Evolutionary conservation across 2,888 invertebrate genomes (phyloP).

Genomic region (Argyra leucocephala): DNA sequence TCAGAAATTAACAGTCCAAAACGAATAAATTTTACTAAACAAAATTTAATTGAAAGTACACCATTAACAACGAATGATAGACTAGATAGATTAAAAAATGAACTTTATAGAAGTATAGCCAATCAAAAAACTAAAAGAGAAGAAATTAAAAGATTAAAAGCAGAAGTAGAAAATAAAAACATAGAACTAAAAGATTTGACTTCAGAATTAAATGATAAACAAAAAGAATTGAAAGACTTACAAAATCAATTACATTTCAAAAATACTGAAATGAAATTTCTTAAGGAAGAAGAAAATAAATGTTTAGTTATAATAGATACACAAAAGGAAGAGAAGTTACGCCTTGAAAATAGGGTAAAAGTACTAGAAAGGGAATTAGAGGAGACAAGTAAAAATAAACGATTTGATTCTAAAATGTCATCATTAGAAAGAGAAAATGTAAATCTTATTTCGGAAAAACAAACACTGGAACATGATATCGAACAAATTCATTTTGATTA

Average conservation of each 20-base stretch:
- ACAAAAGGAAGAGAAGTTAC: slow-evolving; percentile 35
- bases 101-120: slow-evolving; percentile 44
- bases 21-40: slow-evolving; percentile 28
- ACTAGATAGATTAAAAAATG: slow-evolving; percentile 42
- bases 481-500: slow-evolving; percentile 22
- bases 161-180: slow-evolving; percentile 32
- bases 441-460: slow-evolving; percentile 41
- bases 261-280: slow-evolving; percentile 30
- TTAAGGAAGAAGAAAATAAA: slow-evolving; percentile 38
- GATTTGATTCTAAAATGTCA: background rate
- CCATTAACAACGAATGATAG: slow-evolving; percentile 39
- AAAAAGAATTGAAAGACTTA: slow-evolving; percentile 46
- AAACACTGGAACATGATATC: slow-evolving; percentile 40
- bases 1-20: slow-evolving; percentile 29
- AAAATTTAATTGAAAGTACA: slow-evolving; percentile 32
- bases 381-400: slow-evolving; percentile 30
- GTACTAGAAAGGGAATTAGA: slow-evolving; percentile 39
- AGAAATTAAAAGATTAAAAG: slow-evolving; percentile 45
- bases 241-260: slow-evolving; percentile 37
- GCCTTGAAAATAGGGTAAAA: slow-evolving; percentile 34
- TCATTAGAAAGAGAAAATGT: background rate
- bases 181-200: slow-evolving; percentile 45
- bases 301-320: slow-evolving; percentile 26
- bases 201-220: slow-evolving; percentile 38
- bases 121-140: slow-evolving; percentile 45